Evolutionary conservation across 2,888 invertebrate species (phyloP), one percentile per base, ranked within the genome.

Genomic region (Ectemnius lituratus): DNA sequence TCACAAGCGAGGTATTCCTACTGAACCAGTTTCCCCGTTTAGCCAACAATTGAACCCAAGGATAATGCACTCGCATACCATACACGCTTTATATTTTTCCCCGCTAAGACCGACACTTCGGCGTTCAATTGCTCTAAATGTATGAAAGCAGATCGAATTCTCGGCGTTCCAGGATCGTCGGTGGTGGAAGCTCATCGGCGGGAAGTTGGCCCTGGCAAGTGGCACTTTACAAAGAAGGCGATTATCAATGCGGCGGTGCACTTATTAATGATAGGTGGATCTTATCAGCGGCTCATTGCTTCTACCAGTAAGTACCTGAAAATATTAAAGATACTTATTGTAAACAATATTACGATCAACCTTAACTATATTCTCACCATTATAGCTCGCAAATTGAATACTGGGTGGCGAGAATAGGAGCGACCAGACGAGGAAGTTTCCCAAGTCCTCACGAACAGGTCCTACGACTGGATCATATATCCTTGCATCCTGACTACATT

Each of bases 121-220:
- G 11, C 37, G 37, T 5, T 52, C 52, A 14, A 52, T 52, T 14
- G 52, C 14, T 14, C 57, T 16, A 46, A 37, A 52, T 49, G 18
- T 62, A 76, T 70, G 76, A 58, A 82, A 75, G 46, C 47, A 80
- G 76, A 77, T 83, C 71, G 73, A 74, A 75, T 76, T 89, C 87
- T 74, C 91, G 92, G 75, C 88, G 84, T 91, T 93, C 90, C 92
- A 95, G 96, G 92, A 96, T 96, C 89, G 96, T 96, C 84, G 96
- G 96, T 70, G 96, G 96, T 76, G 94, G 93, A 67, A 95, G 95
- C 87, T 94, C 96, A 56, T 93, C 94, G 65, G 93, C 94, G 8
- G 96, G 96, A 80, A 94, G 95, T 37, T 96, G 96, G 96, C 96
- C 96, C 3, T 96, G 96, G 96, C 96, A 96, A 92, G 96, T 95